Percentiles rank a stretch among this genome's conserved stretches.
Evolutionary conservation across 1,140 invertebrate species (phyloP).

Genomic region (Periplaneta americana): DNA sequence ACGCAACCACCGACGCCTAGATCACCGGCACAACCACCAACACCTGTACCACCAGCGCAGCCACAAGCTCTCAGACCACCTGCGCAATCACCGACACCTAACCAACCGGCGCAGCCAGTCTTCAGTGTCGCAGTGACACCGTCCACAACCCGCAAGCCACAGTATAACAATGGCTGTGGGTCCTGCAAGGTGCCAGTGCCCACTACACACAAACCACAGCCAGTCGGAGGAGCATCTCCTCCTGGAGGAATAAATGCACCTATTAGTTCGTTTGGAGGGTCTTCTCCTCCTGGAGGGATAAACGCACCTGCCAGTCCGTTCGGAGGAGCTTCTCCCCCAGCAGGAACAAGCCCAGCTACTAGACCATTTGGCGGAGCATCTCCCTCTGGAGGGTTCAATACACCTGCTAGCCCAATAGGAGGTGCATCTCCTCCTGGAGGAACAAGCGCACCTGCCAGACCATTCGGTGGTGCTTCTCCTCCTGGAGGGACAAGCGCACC

Average conservation of each 20-base stretch:
- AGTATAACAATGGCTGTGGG: neutral
- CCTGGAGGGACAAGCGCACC: no score
- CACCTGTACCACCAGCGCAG: neutral
- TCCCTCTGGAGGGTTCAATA: no score
- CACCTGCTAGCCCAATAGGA: no score
- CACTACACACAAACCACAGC: neutral
- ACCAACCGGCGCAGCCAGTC: neutral
- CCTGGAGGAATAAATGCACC: neutral
- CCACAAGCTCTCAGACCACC: neutral
- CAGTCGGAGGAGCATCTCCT: neutral
- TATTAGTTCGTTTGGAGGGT: neutral
- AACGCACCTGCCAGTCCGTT: neutral
- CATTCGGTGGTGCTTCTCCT: neutral
- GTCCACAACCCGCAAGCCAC: neutral
- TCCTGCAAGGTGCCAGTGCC: neutral
- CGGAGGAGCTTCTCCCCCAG: no score
- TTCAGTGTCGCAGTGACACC: neutral
- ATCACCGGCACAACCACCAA: neutral
- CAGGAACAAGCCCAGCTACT: neutral
- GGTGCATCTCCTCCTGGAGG: no score
- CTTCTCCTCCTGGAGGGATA: neutral
- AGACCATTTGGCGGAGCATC: neutral
- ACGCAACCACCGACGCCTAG: neutral
- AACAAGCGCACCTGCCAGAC: no score
- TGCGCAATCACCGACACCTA: neutral